Percentiles rank a stretch among this genome's conserved stretches.
Evolutionary conservation across 2,888 invertebrate genomes (phyloP).

Genomic region (Spatulosminthurus flaviceps): DNA sequence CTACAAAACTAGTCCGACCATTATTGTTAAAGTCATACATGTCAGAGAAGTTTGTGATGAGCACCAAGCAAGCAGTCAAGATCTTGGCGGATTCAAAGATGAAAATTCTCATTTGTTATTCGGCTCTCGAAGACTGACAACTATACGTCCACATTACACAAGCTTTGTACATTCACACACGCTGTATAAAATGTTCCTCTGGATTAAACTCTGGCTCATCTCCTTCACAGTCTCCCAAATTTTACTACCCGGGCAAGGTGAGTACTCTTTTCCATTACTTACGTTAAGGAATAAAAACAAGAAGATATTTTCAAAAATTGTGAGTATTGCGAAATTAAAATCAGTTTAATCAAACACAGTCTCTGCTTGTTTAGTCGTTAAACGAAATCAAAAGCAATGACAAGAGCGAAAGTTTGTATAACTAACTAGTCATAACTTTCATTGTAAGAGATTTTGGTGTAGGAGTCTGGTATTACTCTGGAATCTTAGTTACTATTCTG

Average conservation of each 20-base stretch:
- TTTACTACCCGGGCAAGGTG: background rate
- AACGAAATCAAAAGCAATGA: too few relatives aligned
- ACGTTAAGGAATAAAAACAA: too few relatives aligned
- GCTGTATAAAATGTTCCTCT: background rate
- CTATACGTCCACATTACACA: background rate
- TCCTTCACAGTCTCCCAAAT: background rate
- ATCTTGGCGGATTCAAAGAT: constrained; percentile 11
- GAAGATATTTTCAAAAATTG: too few relatives aligned
- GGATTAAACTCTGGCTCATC: background rate
- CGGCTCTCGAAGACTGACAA: constrained; percentile 20
- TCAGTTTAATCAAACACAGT: too few relatives aligned
- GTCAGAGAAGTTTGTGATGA: background rate
- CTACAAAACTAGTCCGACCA: constrained; percentile 41
- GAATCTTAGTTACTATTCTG: background rate
- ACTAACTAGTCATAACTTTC: too few relatives aligned
- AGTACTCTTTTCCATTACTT: background rate
- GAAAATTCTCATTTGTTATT: constrained; percentile 40
- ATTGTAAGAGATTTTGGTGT: too few relatives aligned
- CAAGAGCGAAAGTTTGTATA: too few relatives aligned
- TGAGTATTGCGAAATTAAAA: too few relatives aligned
- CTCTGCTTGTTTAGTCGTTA: too few relatives aligned
- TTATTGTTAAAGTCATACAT: constrained; percentile 26
- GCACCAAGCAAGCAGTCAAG: background rate
- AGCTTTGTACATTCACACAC: background rate
- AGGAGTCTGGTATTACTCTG: too few relatives aligned